phyloP scores from a whole-genome alignment of 1,140 invertebrate genomes.

The Cherax destructor region DNA sequence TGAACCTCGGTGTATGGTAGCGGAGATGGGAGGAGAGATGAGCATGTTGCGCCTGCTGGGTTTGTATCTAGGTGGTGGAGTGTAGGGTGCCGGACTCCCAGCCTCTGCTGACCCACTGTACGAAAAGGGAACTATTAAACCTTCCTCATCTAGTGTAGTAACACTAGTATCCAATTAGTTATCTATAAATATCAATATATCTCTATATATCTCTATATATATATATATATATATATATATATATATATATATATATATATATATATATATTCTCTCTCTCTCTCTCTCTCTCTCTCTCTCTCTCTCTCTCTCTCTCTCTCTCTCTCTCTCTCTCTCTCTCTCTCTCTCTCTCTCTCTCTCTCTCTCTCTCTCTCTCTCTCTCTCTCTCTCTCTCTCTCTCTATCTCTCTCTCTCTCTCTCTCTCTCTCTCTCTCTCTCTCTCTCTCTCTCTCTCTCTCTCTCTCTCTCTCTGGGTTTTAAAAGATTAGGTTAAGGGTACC shows the following conservation, averaged over 20 bases:
- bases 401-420: too few species aligned
- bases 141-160: neutral
- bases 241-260: neutral
- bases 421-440: too few species aligned
- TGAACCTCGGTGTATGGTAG: constrained; percentile 69
- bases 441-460: neutral
- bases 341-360: too few species aligned
- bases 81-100: constrained; percentile 42
- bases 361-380: neutral
- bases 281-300: too few species aligned
- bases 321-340: too few species aligned
- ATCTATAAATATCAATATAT: too few species aligned
- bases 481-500: too few species aligned
- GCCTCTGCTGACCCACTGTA: constrained; percentile 33
- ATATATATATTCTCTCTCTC: too few species aligned
- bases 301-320: too few species aligned
- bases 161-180: neutral
- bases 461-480: neutral
- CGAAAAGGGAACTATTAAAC: neutral
- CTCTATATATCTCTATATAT: too few species aligned
- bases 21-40: constrained; percentile 71
- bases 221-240: neutral
- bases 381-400: neutral
- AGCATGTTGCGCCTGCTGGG: constrained; percentile 68
- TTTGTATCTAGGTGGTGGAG: constrained; percentile 61